Conservation (phyloP, 2,888 invertebrate genomes). For the Agriopis marginaria region DNA sequence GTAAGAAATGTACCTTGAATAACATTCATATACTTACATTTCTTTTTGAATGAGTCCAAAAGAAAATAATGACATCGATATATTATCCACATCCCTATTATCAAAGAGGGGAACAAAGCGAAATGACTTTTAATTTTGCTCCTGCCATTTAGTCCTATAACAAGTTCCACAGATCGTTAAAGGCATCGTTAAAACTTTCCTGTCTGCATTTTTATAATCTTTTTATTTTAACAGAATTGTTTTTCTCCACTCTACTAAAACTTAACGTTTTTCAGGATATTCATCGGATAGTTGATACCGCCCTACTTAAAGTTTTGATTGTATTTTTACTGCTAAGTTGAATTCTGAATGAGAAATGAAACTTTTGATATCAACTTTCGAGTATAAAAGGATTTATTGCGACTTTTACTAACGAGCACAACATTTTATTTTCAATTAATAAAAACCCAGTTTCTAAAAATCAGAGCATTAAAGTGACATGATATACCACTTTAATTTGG, state of each 20-base stretch:
- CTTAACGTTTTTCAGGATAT: constrained; percentile 21
- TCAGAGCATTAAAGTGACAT: no score
- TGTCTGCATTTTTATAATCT: constrained; percentile 42
- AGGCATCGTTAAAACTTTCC: constrained; percentile 45
- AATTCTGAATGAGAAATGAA: constrained; percentile 14
- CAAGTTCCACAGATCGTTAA: constrained; percentile 43
- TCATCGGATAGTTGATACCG: constrained; percentile 22
- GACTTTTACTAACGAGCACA: not conserved
- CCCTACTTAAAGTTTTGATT: constrained; percentile 31
- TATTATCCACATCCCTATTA: constrained; percentile 16
- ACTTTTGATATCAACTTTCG: constrained; percentile 10
- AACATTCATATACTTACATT: not conserved
- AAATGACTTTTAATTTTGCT: constrained; percentile 45
- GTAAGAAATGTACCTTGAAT: not conserved
- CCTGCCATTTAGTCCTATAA: constrained; percentile 38
- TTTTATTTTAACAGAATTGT: constrained; percentile 33
- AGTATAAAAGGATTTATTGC: not conserved
- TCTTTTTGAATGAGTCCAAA: not conserved
- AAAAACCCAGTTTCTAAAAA: no score
- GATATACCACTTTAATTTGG: no score
- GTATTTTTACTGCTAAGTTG: constrained; percentile 23
- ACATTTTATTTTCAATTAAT: not conserved
- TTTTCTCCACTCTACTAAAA: constrained; percentile 30
- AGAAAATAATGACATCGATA: not conserved
- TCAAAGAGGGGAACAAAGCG: constrained; percentile 25